phyloP scores from a whole-genome alignment of 2,797 vertebrate species.

The Chromobotia macracanthus region DNA sequence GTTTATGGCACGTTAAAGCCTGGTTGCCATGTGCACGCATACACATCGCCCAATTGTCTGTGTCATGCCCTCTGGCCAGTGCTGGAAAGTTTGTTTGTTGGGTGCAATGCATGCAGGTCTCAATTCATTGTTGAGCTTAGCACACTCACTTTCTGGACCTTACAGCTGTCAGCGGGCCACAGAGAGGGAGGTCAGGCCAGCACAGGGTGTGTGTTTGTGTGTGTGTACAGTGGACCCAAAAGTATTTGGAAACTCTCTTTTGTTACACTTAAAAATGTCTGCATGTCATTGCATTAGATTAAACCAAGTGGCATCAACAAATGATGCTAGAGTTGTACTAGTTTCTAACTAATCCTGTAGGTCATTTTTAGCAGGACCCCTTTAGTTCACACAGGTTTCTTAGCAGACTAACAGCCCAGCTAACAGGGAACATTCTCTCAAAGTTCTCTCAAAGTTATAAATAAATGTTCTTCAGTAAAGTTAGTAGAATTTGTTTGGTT shows the following conservation, averaged over 20 bases:
- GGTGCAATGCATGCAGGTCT: constrained; percentile 12
- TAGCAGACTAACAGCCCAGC: too few relatives aligned
- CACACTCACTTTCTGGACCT: constrained; percentile 3
- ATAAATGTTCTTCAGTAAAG: too few relatives aligned
- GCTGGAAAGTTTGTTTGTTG: constrained; percentile 42
- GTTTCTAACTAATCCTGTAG: not conserved
- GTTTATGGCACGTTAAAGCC: constrained; percentile 25
- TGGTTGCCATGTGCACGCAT: constrained; percentile 31
- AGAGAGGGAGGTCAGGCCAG: constrained; percentile 20
- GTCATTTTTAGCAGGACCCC: too few relatives aligned
- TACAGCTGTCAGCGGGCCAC: constrained; percentile 43
- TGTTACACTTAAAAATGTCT: constrained; percentile 15
- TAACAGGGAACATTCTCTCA: too few relatives aligned
- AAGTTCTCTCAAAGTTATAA: too few relatives aligned
- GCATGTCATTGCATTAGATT: constrained; percentile 14
- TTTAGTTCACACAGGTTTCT: too few relatives aligned
- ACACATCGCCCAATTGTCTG: constrained; percentile 2
- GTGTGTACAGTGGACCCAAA: constrained; percentile 1
- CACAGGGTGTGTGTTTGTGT: constrained; percentile 6
- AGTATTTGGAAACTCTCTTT: constrained; percentile 1
- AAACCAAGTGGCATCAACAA: not conserved
- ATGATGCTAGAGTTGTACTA: not conserved
- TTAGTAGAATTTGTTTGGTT: too few relatives aligned
- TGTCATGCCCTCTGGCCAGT: constrained; percentile 37
- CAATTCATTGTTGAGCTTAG: constrained; percentile 33